Evolutionary conservation across 2,888 invertebrate genomes (phyloP).

Genomic region (Synergus japonicus): DNA sequence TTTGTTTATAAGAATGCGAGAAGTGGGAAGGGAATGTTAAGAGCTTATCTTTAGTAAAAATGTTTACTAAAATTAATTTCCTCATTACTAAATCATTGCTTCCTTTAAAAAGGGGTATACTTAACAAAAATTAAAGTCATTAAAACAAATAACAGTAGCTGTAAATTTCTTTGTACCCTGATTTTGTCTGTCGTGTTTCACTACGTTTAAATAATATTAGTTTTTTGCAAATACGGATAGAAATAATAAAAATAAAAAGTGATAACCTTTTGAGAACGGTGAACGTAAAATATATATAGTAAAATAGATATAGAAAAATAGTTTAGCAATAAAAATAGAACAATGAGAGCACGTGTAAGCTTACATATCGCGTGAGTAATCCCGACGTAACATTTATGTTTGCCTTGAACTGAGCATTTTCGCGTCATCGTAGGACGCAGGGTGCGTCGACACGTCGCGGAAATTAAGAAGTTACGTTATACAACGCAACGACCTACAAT

Average conservation of each 20-base stretch:
- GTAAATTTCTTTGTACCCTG: too few species aligned
- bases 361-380: slow-evolving; percentile 53
- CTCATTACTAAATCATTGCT: too few species aligned
- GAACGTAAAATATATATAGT: neutral
- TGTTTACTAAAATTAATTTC: neutral
- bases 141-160: too few species aligned
- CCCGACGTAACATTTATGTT: slow-evolving; percentile 47
- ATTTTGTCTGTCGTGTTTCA: too few species aligned
- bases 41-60: slow-evolving; percentile 49
- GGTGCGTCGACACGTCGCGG: slow-evolving; percentile 60
- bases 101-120: too few species aligned
- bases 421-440: slow-evolving; percentile 55
- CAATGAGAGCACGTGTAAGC: slow-evolving; percentile 44
- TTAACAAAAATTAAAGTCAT: too few species aligned
- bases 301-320: neutral
- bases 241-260: neutral
- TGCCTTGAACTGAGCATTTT: slow-evolving; percentile 44
- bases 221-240: too few species aligned
- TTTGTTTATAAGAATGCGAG: slow-evolving; percentile 24
- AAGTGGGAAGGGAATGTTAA: slow-evolving; percentile 46
- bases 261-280: slow-evolving; percentile 8
- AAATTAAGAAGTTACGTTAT: slow-evolving; percentile 73
- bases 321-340: slow-evolving; percentile 11
- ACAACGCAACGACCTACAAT: slow-evolving; percentile 76
- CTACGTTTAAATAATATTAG: too few species aligned